phyloP scores from a whole-genome alignment of 2,888 invertebrate genomes.

The Coelinius sp. region DNA sequence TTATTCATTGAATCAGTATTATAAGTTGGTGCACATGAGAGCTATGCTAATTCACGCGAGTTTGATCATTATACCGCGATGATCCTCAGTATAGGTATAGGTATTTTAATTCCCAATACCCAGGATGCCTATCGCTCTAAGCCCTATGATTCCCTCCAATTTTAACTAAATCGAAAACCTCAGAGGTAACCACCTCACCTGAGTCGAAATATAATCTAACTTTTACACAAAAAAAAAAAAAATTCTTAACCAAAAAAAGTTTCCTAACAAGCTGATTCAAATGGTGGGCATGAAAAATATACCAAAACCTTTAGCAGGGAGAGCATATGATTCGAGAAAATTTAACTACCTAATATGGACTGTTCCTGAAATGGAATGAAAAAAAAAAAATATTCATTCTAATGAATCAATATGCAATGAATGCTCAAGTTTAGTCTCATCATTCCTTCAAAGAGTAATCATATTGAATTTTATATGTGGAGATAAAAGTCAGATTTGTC shows the following conservation, averaged over 20 bases:
- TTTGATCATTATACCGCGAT: constrained; percentile 54
- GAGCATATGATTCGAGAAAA: too few species aligned
- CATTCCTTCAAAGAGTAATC: background rate
- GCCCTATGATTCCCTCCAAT: constrained; percentile 49
- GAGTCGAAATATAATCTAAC: background rate
- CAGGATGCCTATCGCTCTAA: constrained; percentile 46
- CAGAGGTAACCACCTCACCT: constrained; percentile 4
- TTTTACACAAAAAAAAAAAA: background rate
- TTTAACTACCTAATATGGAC: too few species aligned
- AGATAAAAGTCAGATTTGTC: constrained; percentile 16
- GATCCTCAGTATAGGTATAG: constrained; percentile 50
- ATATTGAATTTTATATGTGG: background rate
- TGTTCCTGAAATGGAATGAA: too few species aligned
- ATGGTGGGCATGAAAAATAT: background rate
- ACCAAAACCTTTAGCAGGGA: too few species aligned
- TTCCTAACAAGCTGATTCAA: constrained; percentile 34
- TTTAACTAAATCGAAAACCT: constrained; percentile 32
- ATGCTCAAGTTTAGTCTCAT: background rate
- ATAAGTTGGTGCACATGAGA: constrained; percentile 37
- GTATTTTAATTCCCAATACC: constrained; percentile 56
- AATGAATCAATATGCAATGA: too few species aligned
- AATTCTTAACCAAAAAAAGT: constrained; percentile 28
- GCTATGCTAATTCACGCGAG: too few species aligned
- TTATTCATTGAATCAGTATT: too few species aligned
- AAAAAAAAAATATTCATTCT: too few species aligned